A percentile compares a stretch with the other conserved stretches of the same genome.
These are phyloP conservation scores for Melinaea marsaeus DNA, from an alignment of 2,888 invertebrate species.

Conservation along the genomic window DNA sequence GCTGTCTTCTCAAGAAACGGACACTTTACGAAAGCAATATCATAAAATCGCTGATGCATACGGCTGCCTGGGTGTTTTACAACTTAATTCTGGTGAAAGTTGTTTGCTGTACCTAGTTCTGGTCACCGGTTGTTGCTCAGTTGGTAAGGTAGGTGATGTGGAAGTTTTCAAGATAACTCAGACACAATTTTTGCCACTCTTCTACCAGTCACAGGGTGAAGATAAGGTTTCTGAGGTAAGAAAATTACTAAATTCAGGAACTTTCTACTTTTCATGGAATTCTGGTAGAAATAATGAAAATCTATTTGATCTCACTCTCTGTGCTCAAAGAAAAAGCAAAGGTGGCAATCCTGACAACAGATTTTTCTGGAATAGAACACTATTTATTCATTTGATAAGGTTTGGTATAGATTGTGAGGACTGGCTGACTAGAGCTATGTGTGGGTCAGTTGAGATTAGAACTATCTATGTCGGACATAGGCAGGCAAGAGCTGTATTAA, in stretches of 20 bases:
- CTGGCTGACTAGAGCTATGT: constrained; percentile 97
- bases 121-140: constrained; percentile 96
- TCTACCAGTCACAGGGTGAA: constrained; percentile 81
- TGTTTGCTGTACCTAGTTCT: constrained; percentile 93
- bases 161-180: constrained; percentile 97
- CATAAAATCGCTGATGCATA: constrained; percentile 95
- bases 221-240: constrained; percentile 82
- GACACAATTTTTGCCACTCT: constrained; percentile 92
- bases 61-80: constrained; percentile 96
- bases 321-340: constrained; percentile 92
- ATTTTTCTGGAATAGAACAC: constrained; percentile 99
- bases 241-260: constrained; percentile 97
- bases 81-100: constrained; percentile 89
- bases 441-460: constrained; percentile 97
- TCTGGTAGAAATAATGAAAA: constrained; percentile 64
- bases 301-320: constrained; percentile 94
- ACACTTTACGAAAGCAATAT: constrained; percentile 92
- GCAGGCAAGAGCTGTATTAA: constrained; percentile 95
- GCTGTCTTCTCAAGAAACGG: constrained; percentile 91
- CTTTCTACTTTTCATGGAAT: constrained; percentile 97
- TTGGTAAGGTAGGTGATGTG: constrained; percentile 95
- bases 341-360: constrained; percentile 92
- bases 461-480: constrained; percentile 98
- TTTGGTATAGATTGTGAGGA: constrained; percentile 93
- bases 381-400: constrained; percentile 94